Percentiles rank a stretch among this genome's conserved stretches.
Conservation (phyloP, 2,888 invertebrate genomes). For the Drosophila tanythrix region DNA sequence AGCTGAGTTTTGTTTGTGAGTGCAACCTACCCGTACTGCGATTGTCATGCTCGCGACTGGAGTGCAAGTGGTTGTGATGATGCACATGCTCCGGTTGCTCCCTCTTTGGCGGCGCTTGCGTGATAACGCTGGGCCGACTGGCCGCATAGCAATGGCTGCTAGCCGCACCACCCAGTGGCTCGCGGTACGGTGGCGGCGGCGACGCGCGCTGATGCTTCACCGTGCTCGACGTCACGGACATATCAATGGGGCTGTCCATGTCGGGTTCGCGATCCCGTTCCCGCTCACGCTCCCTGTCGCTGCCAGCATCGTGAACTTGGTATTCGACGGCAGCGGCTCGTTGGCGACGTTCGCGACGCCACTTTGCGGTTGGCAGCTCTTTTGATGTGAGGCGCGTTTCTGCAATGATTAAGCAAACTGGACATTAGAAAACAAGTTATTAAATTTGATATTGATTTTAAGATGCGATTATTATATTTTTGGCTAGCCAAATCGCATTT, state of each 20-base stretch:
- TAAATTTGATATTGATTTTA: conserved; percentile 16
- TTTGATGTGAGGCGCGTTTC: conserved; percentile 86
- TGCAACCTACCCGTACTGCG: conserved; percentile 76
- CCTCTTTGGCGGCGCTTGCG: conserved; percentile 86
- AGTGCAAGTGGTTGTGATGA: conserved; percentile 39
- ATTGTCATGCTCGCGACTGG: conserved; percentile 81
- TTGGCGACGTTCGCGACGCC: conserved; percentile 89
- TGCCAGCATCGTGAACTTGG: conserved; percentile 65
- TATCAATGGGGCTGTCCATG: conserved; percentile 84
- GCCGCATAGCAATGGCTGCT: conserved; percentile 71
- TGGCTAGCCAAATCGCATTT: conserved; percentile 22
- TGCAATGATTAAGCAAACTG: conserved; percentile 66
- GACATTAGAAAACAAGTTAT: conserved; percentile 44
- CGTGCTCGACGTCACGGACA: conserved; percentile 83
- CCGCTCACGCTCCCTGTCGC: conserved; percentile 28
- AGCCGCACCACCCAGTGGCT: conserved; percentile 80
- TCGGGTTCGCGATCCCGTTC: conserved; percentile 54
- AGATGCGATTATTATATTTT: conserved; percentile 2
- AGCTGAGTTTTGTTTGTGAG: not conserved
- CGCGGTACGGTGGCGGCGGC: conserved; percentile 84
- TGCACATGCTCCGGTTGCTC: conserved; percentile 71
- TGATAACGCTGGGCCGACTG: conserved; percentile 88
- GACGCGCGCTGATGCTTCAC: conserved; percentile 81
- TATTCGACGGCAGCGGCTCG: conserved; percentile 85
- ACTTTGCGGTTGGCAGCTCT: conserved; percentile 89